Evolutionary conservation across 2,888 invertebrate genomes (phyloP).

Genomic region (Zaprionus bogoriensis): DNA sequence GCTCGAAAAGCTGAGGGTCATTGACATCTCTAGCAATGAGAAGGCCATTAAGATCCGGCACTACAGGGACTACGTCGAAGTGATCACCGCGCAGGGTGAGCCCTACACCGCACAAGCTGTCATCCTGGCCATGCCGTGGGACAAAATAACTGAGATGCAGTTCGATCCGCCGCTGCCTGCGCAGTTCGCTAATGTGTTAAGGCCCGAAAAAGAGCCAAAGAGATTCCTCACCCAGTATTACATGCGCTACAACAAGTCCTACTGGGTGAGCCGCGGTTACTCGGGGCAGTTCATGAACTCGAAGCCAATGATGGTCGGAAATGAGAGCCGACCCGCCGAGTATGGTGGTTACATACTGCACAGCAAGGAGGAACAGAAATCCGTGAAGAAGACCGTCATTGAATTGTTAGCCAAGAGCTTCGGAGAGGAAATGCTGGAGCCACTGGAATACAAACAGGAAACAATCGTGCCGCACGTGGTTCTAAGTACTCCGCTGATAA

Average conservation of each 20-base stretch:
- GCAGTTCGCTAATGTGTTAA: constrained; percentile 31
- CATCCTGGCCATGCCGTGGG: constrained; percentile 80
- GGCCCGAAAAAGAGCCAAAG: not conserved
- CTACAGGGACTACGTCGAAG: constrained; percentile 69
- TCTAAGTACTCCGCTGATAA: constrained; percentile 61
- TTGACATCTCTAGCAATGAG: constrained; percentile 7
- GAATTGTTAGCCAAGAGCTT: constrained; percentile 63
- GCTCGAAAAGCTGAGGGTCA: constrained; percentile 20
- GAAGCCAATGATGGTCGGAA: constrained; percentile 70
- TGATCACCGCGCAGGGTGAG: constrained; percentile 56
- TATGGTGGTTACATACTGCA: constrained; percentile 76
- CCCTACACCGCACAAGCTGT: constrained; percentile 62
- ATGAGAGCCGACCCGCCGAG: constrained; percentile 52
- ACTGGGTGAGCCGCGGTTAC: constrained; percentile 72
- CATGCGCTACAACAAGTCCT: constrained; percentile 66
- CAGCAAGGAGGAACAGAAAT: constrained; percentile 49
- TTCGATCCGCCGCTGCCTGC: constrained; percentile 75
- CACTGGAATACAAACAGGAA: constrained; percentile 55
- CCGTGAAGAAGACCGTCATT: constrained; percentile 53
- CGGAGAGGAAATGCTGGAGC: constrained; percentile 75
- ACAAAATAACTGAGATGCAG: constrained; percentile 59
- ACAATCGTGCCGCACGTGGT: constrained; percentile 63
- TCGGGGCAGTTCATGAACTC: constrained; percentile 72
- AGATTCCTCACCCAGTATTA: constrained; percentile 69
- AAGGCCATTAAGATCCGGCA: constrained; percentile 68